Evolutionary conservation across 2,113 vertebrate species (phyloP), one percentile per base, ranked within the genome.

Genomic region (Trichechus manatus): DNA sequence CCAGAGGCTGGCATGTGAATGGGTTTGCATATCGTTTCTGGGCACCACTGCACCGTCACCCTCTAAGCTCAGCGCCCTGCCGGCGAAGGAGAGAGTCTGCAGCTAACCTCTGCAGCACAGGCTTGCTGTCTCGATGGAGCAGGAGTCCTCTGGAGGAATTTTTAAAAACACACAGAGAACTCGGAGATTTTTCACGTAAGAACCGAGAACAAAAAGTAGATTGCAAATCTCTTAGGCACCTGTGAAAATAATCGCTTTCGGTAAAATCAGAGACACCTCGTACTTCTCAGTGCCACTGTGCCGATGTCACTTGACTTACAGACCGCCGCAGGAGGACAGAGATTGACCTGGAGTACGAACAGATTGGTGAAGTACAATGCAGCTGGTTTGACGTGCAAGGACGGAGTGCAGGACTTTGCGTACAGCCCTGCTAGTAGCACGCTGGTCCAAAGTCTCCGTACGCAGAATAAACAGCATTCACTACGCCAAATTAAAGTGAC

Each of bases 11-110:
- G 5, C 79, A 3, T 81, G 56, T 74, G 53, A 36, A 42, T 95
- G 95, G 85, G 64, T 84, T 97, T 97, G 88, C n/a, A 66, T 94
- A 86, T 97, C 78, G 13, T 74, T 93, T 90, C 83, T 11, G 94
- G 93, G 87, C 77, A 95, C 93, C 1, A 0, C 72, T 75, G 77
- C 74, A 27, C 17, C 89, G 64, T 93, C 95, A 92, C 77, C 92
- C n/a, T 97, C 91, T 56, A 61, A 78, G 11, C 53, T 86, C 8
- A 2, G 42, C 61, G 17, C n/a, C 97, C 94, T 93, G 93, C 63
- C 2, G 50, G 72, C 25, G 15, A 25, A 92, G 74, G 3, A 77
- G 80, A 91, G 23, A 39, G 27, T 33, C 36, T 22, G 29, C 29
- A n/a, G 19, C n/a, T 6, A 44, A 5, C 44, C 39, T 56, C 6